A percentile compares a stretch with the other conserved stretches of the same genome.
Evolutionary conservation across 2,888 invertebrate genomes (phyloP).

Genomic region (Euzetes globulus): DNA sequence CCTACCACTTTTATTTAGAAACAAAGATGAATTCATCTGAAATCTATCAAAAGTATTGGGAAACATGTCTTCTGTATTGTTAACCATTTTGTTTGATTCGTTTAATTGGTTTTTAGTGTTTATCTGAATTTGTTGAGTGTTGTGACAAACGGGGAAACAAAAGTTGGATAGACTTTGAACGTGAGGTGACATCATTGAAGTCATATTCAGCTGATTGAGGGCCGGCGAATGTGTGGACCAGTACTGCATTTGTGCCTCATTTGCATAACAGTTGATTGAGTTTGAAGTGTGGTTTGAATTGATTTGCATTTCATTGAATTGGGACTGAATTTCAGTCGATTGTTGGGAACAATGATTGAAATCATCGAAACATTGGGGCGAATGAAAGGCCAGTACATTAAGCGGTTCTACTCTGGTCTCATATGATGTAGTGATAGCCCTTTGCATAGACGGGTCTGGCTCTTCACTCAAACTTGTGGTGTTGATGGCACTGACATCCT

Average conservation of each 20-base stretch:
- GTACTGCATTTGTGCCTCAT: background rate
- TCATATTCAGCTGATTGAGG: slow-evolving; percentile 11
- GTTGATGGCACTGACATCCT: slow-evolving; percentile 7
- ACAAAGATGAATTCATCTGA: too few species aligned
- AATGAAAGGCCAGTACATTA: slow-evolving; percentile 2
- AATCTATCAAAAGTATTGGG: background rate
- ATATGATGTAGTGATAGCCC: background rate
- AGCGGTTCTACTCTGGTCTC: background rate
- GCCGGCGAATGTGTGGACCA: background rate
- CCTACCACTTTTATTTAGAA: too few species aligned
- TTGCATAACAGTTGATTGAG: slow-evolving; percentile 1
- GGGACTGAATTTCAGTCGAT: background rate
- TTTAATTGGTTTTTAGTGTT: background rate
- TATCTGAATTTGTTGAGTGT: background rate
- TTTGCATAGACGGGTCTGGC: background rate
- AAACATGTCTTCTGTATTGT: background rate
- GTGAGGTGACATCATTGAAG: slow-evolving; percentile 20
- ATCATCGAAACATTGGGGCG: background rate
- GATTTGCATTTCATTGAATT: slow-evolving; percentile 20
- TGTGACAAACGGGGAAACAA: slow-evolving; percentile 15
- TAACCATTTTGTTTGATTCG: background rate
- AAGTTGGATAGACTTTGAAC: slow-evolving; percentile 22
- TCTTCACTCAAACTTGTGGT: background rate
- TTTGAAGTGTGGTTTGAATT: slow-evolving; percentile 16
- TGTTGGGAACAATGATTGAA: background rate